These are phyloP conservation scores for Parasteatoda lunata DNA, from an alignment of 2,888 invertebrate species.

Conservation along the genomic window DNA sequence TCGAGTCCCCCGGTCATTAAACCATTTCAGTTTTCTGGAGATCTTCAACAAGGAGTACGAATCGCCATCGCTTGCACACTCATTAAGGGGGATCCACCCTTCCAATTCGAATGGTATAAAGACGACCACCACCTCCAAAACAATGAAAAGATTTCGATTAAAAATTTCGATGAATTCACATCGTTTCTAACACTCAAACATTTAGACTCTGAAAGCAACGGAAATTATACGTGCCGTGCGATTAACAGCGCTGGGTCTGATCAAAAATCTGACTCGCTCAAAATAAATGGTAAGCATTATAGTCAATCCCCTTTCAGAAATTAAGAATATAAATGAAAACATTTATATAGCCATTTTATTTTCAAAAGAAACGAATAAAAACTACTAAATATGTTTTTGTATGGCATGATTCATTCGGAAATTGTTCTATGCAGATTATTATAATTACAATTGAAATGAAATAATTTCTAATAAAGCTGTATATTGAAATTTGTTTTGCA, in stretches of 20 bases:
- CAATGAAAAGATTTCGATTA: not conserved
- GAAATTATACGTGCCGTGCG: constrained; percentile 54
- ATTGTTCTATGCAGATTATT: too few species aligned
- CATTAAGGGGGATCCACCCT: constrained; percentile 3
- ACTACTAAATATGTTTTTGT: too few species aligned
- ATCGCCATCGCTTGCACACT: not conserved
- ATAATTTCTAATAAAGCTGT: too few species aligned
- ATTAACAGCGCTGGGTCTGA: constrained; percentile 40
- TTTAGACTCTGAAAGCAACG: constrained; percentile 43
- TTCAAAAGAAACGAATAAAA: too few species aligned
- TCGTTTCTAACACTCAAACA: constrained; percentile 13
- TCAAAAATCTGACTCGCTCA: constrained; percentile 17
- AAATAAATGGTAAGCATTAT: constrained; percentile 21
- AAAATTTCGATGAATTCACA: constrained; percentile 6
- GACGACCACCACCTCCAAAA: not conserved
- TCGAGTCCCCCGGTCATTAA: not conserved
- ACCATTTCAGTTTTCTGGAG: constrained; percentile 9
- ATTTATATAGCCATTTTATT: too few species aligned
- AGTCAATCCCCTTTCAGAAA: too few species aligned
- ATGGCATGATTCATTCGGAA: too few species aligned
- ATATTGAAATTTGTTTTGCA: too few species aligned
- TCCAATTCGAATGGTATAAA: constrained; percentile 11
- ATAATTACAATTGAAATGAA: too few species aligned
- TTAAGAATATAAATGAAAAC: too few species aligned
- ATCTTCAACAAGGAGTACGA: not conserved